Evolutionary conservation across 35 echinoderm and acorn worm species (phyloP).

Genomic region (Nesometra sesokonis): DNA sequence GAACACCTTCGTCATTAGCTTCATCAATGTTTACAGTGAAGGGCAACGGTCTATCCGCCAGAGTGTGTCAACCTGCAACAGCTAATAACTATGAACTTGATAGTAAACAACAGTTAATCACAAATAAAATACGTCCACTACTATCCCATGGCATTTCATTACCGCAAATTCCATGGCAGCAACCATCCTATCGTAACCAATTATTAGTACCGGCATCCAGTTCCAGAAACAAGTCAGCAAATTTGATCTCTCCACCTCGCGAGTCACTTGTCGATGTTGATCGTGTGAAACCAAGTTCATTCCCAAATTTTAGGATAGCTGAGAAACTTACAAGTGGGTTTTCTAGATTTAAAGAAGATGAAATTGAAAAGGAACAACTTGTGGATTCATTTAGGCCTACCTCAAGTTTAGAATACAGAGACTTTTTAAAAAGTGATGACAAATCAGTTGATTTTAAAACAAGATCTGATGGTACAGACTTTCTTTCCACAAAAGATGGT

Average conservation of each 20-base stretch:
- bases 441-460: too few relatives aligned
- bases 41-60: neutral
- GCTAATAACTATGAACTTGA: neutral
- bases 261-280: neutral
- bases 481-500: too few relatives aligned
- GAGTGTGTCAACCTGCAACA: neutral
- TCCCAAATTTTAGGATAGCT: neutral
- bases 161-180: neutral
- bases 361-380: neutral
- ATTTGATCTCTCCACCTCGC: neutral
- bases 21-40: neutral
- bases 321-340: neutral
- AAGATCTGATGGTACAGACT: too few relatives aligned
- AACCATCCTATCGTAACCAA: neutral
- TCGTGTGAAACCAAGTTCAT: neutral
- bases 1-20: neutral
- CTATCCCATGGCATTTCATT: neutral
- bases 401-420: too few relatives aligned
- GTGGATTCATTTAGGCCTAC: too few relatives aligned
- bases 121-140: neutral
- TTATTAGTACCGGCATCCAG: neutral
- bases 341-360: neutral
- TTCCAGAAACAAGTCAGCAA: neutral
- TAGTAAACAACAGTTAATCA: neutral
- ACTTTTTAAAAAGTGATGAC: too few relatives aligned